Conservation (phyloP, 1,140 invertebrate genomes). For the Goniozus legneri region DNA sequence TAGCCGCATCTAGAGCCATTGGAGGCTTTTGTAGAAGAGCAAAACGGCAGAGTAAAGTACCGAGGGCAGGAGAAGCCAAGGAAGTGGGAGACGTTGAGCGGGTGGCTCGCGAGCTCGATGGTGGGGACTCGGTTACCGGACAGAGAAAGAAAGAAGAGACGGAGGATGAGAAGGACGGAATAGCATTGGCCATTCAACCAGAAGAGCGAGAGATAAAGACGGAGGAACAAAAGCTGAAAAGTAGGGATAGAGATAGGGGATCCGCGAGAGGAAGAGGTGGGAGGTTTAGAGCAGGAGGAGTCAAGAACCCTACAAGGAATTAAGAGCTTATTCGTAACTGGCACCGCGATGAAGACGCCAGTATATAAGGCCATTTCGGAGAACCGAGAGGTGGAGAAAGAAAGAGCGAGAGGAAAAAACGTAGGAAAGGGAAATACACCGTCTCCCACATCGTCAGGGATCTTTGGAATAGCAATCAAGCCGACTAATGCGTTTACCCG, state of each 20-base stretch:
- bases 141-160: constrained; percentile 7
- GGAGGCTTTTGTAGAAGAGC: constrained; percentile 30
- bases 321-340: constrained; percentile 52
- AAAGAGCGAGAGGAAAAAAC: constrained; percentile 10
- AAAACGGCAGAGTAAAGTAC: constrained; percentile 25
- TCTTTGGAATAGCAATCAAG: constrained; percentile 49
- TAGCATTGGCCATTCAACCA: constrained; percentile 13
- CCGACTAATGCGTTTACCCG: constrained; percentile 40
- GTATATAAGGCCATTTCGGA: too few relatives aligned
- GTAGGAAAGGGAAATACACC: constrained; percentile 1
- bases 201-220: too few relatives aligned
- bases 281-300: constrained; percentile 26
- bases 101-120: constrained; percentile 8
- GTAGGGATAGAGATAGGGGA: constrained; percentile 6
- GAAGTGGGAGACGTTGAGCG: constrained; percentile 26
- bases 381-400: constrained; percentile 5
- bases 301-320: constrained; percentile 49
- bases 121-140: not conserved
- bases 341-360: constrained; percentile 46
- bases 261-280: not conserved
- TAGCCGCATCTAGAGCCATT: constrained; percentile 23
- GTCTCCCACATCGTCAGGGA: constrained; percentile 29
- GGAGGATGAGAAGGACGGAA: constrained; percentile 9
- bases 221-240: too few relatives aligned
- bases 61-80: constrained; percentile 20